Percentiles rank a stretch among this genome's conserved stretches.
Conservation (phyloP, 2,797 vertebrate genomes). For the Gymnocypris eckloni region DNA sequence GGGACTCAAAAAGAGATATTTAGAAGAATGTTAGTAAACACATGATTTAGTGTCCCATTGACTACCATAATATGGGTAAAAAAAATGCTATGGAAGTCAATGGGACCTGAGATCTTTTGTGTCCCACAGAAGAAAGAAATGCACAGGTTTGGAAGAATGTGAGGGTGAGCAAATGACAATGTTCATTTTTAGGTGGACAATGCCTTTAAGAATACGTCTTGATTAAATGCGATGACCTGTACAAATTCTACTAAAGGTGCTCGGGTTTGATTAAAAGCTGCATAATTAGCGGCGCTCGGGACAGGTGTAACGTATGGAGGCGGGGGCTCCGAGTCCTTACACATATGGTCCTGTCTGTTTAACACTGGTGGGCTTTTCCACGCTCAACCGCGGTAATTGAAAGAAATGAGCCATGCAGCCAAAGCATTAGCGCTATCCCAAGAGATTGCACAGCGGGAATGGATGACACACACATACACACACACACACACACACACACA, state of each 20-base stretch:
- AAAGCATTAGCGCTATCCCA: constrained; percentile 78
- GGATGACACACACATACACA: constrained; percentile 51
- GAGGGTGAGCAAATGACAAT: background rate
- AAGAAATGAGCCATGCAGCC: constrained; percentile 84
- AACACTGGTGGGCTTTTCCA: constrained; percentile 73
- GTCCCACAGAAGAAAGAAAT: background rate
- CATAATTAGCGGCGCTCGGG: background rate
- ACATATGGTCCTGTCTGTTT: constrained; percentile 78
- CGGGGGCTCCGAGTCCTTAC: constrained; percentile 69
- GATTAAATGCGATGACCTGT: background rate
- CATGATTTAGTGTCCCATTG: no score
- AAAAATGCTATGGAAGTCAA: background rate
- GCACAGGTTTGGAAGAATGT: background rate
- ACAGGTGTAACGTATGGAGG: background rate
- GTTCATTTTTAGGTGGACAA: background rate
- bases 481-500: constrained; percentile 25
- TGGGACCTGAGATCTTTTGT: no score
- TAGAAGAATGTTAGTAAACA: background rate
- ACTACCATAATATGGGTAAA: background rate
- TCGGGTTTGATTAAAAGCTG: background rate
- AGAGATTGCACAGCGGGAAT: constrained; percentile 59
- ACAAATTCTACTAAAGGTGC: background rate
- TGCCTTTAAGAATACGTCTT: background rate
- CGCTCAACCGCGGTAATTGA: constrained; percentile 81
- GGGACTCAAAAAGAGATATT: background rate